Evolutionary conservation across 2,888 invertebrate genomes (phyloP), one percentile per base, ranked within the genome.

Genomic region (Rosalia funebris): DNA sequence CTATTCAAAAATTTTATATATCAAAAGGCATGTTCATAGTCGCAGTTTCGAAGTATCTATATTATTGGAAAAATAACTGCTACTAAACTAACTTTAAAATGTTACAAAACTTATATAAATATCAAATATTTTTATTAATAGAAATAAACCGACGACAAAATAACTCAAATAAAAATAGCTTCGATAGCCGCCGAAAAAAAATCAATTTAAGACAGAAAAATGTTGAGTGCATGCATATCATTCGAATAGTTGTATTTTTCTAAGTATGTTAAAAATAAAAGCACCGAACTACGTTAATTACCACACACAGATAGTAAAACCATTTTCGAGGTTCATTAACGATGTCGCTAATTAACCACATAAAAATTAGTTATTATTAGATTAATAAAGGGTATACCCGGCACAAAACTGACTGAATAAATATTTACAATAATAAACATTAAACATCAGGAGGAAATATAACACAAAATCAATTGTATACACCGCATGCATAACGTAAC

Each of bases 91-190:
- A 11, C 31, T 20, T 39, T 25, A 52, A 41, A 39, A 25, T n/a
- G 17, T 19, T 53, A 42, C 32, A 53, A 17, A 53, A 53, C 42
- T 14, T 53, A 41, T 41, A 53, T 53, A 53, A 53, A 53, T 53
- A 17, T 31, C 31, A 42, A 41, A 53, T 42, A 53, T 42, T 53
- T 42, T 42, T 53, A 53, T 53, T 53, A 53, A 53, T 53, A 53
- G 53, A 53, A 53, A 42, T 32, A 53, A 52, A 52, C 14, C 19
- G 53, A 42, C 39, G 50, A 31, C 50, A 50, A 37, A 53, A 32
- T 41, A 53, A 42, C 41, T 42, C 19, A 53, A 42, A 42, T 42
- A 53, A 53, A 53, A 53, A 53, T 53, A 53, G 53, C 53, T 42
- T 53, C 42, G 42, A 53, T 53, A n/a, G 11, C 53, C 17, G 10